These are phyloP conservation scores for Ptiloglossa arizonensis DNA, from an alignment of 1,140 invertebrate species.

Conservation along the genomic window DNA sequence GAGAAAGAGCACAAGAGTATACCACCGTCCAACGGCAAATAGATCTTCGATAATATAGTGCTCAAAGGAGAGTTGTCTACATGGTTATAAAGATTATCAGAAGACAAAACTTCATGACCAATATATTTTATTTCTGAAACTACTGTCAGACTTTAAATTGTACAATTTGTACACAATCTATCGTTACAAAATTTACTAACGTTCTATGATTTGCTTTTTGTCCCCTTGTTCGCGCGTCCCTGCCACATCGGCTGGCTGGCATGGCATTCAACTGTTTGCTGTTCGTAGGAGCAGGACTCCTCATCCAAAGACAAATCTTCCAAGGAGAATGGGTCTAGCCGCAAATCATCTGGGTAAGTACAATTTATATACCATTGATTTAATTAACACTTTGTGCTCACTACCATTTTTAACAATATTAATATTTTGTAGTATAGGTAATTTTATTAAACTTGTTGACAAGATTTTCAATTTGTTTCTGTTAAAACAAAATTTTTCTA, in stretches of 20 bases:
- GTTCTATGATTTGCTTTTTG: constrained; percentile 80
- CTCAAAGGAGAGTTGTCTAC: constrained; percentile 46
- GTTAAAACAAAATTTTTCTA: not conserved
- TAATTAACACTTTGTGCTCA: constrained; percentile 4
- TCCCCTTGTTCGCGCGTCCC: constrained; percentile 82
- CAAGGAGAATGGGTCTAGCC: constrained; percentile 84
- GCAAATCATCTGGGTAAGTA: constrained; percentile 83
- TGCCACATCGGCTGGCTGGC: constrained; percentile 83
- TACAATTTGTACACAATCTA: constrained; percentile 48
- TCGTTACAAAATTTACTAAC: constrained; percentile 76
- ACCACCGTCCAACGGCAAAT: constrained; percentile 52
- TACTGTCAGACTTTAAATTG: constrained; percentile 52
- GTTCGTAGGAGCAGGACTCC: constrained; percentile 84
- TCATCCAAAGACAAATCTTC: constrained; percentile 81
- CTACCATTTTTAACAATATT: not conserved
- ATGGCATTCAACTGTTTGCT: constrained; percentile 84
- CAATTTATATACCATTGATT: not conserved
- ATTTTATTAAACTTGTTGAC: not conserved
- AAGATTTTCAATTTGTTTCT: not conserved
- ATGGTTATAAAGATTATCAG: constrained; percentile 39
- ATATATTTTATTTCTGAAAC: constrained; percentile 55
- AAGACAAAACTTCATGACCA: constrained; percentile 35
- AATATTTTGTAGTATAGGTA: not conserved
- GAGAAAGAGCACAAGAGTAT: constrained; percentile 67
- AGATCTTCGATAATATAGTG: constrained; percentile 42